Evolutionary conservation across 2,888 invertebrate genomes (phyloP).

Genomic region (Eudasyphora cyanicolor): DNA sequence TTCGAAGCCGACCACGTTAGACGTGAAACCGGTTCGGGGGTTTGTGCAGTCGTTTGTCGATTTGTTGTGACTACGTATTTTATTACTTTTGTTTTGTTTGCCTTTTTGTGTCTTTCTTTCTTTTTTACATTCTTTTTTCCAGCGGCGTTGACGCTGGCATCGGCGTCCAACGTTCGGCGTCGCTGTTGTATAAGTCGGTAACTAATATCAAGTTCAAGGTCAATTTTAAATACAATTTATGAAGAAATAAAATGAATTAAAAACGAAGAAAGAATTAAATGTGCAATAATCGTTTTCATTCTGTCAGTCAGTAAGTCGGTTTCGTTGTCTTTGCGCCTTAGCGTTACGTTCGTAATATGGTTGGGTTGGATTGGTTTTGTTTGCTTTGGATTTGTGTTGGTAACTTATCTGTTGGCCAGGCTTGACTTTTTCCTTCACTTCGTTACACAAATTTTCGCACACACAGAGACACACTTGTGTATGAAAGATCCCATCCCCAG

Average conservation of each 20-base stretch:
- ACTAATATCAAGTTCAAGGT: conserved; percentile 71
- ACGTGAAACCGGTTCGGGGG: neutral
- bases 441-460: conserved; percentile 39
- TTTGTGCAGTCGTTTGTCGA: conserved; percentile 23
- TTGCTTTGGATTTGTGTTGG: too few species aligned
- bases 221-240: conserved; percentile 67
- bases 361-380: neutral
- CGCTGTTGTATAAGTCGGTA: conserved; percentile 62
- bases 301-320: neutral
- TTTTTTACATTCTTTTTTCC: conserved; percentile 24
- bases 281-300: conserved; percentile 42
- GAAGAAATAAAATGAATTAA: conserved; percentile 47
- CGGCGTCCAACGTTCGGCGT: neutral
- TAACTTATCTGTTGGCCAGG: too few species aligned
- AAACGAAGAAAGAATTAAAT: conserved; percentile 37
- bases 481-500: conserved; percentile 1
- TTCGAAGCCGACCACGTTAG: neutral
- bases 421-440: neutral
- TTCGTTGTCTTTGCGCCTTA: neutral
- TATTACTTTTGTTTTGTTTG: conserved; percentile 35
- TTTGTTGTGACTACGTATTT: conserved; percentile 14
- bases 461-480: conserved; percentile 53
- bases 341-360: neutral
- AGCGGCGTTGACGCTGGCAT: neutral
- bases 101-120: conserved; percentile 34